These are phyloP conservation scores for Mormoops blainvillei DNA, from an alignment of 2,113 vertebrate genomes.

Conservation along the genomic window DNA sequence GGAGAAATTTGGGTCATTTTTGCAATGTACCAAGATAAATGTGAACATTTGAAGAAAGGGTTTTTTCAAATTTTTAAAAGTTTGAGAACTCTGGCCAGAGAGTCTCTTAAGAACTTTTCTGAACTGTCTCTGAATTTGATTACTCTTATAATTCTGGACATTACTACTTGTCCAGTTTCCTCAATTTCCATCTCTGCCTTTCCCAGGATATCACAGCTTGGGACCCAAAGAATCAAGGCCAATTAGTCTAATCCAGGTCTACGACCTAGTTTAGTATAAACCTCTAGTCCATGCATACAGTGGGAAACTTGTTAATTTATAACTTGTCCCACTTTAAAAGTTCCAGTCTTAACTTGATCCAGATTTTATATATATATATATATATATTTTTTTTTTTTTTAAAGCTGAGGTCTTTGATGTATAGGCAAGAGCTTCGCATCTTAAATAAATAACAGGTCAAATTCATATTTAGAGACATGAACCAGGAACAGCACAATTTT, in stretches of 20 bases:
- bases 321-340: conserved; percentile 66
- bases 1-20: neutral
- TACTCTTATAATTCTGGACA: neutral
- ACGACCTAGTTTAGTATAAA: conserved; percentile 67
- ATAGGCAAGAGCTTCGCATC: conserved; percentile 65
- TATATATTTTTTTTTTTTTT: conserved; percentile 59
- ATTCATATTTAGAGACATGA: conserved; percentile 72
- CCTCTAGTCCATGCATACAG: conserved; percentile 58
- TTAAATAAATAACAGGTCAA: conserved; percentile 71
- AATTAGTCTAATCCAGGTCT: conserved; percentile 57
- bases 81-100: neutral
- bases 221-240: conserved; percentile 25
- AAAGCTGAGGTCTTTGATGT: conserved; percentile 54
- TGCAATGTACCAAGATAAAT: neutral
- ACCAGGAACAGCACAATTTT: conserved; percentile 65
- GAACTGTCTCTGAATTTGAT: neutral
- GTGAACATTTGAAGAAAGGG: neutral
- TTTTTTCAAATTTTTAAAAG: neutral
- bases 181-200: neutral
- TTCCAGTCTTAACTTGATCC: conserved; percentile 51
- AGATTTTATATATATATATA: too few species aligned
- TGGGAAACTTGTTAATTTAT: conserved; percentile 71
- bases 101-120: neutral
- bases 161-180: neutral
- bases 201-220: neutral